Conservation (phyloP, 2,888 invertebrate genomes). For the Lasioglossum pauxillum region DNA sequence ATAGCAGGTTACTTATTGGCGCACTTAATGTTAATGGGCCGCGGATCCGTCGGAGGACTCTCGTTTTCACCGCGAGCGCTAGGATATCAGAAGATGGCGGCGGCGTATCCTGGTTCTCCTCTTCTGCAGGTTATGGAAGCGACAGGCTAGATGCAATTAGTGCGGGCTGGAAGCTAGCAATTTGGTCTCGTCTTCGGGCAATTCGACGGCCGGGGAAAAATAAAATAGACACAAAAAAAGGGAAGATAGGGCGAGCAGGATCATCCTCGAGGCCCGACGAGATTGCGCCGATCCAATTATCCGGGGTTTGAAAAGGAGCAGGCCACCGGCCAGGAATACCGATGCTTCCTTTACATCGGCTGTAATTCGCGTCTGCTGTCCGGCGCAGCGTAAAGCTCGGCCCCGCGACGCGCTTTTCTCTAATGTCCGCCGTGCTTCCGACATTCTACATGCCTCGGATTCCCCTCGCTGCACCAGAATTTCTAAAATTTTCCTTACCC, state of each 20-base stretch:
- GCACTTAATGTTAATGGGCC: background rate
- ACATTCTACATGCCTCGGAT: background rate
- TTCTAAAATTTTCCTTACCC: background rate
- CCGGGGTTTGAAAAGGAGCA: constrained; percentile 32
- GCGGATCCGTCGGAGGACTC: constrained; percentile 1
- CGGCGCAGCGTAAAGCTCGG: background rate
- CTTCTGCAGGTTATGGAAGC: background rate
- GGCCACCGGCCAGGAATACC: constrained; percentile 23
- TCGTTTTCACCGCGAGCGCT: background rate
- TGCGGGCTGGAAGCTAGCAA: constrained; percentile 15
- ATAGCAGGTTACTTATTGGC: background rate
- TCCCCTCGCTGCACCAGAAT: background rate
- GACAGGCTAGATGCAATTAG: constrained; percentile 32
- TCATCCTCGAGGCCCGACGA: constrained; percentile 36
- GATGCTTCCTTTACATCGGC: constrained; percentile 28
- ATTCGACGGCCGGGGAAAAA: constrained; percentile 12
- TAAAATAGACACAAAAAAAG: background rate
- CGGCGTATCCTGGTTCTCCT: background rate
- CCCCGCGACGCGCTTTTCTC: constrained; percentile 12
- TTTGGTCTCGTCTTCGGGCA: constrained; percentile 26
- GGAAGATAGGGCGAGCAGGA: background rate
- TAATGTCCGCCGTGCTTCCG: background rate
- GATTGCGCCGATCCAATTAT: constrained; percentile 54
- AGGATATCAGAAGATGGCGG: background rate
- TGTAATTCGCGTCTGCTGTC: constrained; percentile 13